Evolutionary conservation across 2,797 vertebrate species (phyloP).

Genomic region (Aplochiton taeniatus): DNA sequence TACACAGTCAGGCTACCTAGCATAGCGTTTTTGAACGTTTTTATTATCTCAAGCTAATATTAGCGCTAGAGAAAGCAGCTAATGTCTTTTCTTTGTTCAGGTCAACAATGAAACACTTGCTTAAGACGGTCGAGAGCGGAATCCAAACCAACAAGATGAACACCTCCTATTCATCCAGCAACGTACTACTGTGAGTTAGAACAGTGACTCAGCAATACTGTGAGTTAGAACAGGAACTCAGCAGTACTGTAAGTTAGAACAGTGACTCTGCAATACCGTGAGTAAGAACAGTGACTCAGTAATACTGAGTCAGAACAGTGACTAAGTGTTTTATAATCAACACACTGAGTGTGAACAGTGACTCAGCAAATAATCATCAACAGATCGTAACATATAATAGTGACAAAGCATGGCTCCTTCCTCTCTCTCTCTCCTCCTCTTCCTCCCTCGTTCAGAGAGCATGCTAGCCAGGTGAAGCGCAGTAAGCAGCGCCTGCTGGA

Average conservation of each 20-base stretch:
- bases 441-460: conserved; percentile 73
- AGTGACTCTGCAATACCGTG: too few species aligned
- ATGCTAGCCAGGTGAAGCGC: conserved; percentile 81
- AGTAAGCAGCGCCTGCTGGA: conserved; percentile 83
- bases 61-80: too few species aligned
- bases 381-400: too few species aligned
- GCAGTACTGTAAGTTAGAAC: too few species aligned
- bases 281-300: too few species aligned
- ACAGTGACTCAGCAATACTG: not conserved
- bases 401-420: too few species aligned
- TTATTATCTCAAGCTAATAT: not conserved
- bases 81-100: conserved; percentile 60
- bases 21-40: too few species aligned
- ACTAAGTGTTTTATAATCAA: too few species aligned
- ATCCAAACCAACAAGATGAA: conserved; percentile 80
- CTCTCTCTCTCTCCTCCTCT: not conserved
- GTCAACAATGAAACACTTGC: conserved; percentile 87
- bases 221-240: not conserved
- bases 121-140: conserved; percentile 82
- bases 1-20: too few species aligned
- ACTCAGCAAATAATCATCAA: too few species aligned
- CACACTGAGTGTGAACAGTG: too few species aligned
- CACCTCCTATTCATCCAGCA: conserved; percentile 61
- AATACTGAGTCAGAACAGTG: too few species aligned
- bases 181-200: conserved; percentile 61